phyloP scores from a whole-genome alignment of 1,140 invertebrate species.

The Drosophila lowei region DNA sequence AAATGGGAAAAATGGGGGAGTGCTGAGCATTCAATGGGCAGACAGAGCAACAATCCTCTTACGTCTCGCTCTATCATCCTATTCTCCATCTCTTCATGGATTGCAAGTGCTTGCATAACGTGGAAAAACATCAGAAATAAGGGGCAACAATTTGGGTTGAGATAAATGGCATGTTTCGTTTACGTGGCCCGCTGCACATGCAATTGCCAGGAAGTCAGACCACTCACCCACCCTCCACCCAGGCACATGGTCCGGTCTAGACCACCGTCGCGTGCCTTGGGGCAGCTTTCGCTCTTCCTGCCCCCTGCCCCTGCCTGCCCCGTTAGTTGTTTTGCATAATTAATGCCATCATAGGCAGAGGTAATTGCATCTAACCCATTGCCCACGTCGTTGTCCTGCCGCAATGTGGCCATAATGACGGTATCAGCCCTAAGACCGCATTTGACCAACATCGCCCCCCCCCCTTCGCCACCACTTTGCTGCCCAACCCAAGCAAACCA shows the following conservation, averaged over 20 bases:
- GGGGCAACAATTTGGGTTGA: slow-evolving; percentile 60
- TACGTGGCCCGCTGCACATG: slow-evolving; percentile 39
- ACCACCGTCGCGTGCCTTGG: slow-evolving; percentile 19
- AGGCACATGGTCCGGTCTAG: not conserved
- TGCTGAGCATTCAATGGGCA: slow-evolving; percentile 27
- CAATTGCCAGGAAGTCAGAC: slow-evolving; percentile 48
- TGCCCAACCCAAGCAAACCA: not conserved
- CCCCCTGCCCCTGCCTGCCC: not conserved
- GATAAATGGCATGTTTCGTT: slow-evolving; percentile 75
- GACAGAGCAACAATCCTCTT: slow-evolving; percentile 25
- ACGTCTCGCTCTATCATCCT: not conserved
- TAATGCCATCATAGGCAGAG: slow-evolving; percentile 71
- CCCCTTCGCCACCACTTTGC: not conserved
- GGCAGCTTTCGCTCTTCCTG: not conserved
- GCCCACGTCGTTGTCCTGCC: slow-evolving; percentile 46
- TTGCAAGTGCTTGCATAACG: slow-evolving; percentile 57
- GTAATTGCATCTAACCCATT: slow-evolving; percentile 63
- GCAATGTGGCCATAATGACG: slow-evolving; percentile 71
- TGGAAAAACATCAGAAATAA: slow-evolving; percentile 5
- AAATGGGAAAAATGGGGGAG: too few relatives aligned
- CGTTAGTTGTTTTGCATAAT: slow-evolving; percentile 70
- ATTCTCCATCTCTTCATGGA: slow-evolving; percentile 14
- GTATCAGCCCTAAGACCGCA: slow-evolving; percentile 43
- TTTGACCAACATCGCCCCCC: slow-evolving; percentile 5
- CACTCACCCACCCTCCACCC: slow-evolving; percentile 4